Evolutionary conservation across 2,888 invertebrate species (phyloP), one percentile per base, ranked within the genome.

Genomic region (Melieria picta): DNA sequence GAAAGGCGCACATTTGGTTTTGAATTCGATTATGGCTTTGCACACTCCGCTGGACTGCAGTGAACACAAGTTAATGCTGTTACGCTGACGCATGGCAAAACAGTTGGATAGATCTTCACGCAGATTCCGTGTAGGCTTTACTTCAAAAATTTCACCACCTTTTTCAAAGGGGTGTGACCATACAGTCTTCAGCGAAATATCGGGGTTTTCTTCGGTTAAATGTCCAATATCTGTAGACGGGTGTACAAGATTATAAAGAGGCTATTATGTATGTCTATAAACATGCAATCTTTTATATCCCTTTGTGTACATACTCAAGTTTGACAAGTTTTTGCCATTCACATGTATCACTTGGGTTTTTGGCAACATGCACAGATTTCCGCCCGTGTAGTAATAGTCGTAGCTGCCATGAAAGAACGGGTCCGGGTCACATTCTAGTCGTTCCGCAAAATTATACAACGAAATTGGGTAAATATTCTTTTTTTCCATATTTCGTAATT

Each of bases 361-460:
- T 4, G 73, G 67, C 61, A 81, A 50, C 1, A 77, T 57, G 68
- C 77, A 77, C 1, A 86, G 73, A 77, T 83, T 86, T 7, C 86
- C 86, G 3, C 84, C 84, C 0, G 85, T 84, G 69, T 82, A 86
- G 58, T 85, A 86, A 72, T 83, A 86, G 71, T 86, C 86, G 60
- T 84, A 85, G 58, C 81, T 81, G 5, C 80, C 79, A 10, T 78
- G 75, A 64, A 86, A 86, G 60, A 77, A 84, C 0, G 79, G 67
- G 74, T 84, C 83, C 0, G 82, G 80, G 71, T 81, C 68, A 13
- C 62, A n/a, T 65, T 80, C 76, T 6, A 77, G 43, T 1, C 79
- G 69, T 57, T 79, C 78, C 0, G 80, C 80, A 56, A 79, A 74
- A 1, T 77, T 76, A 43, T 77, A 72, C 0, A 81, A n/a, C 4